These are phyloP conservation scores for Apamea monoglypha DNA, from an alignment of 2,888 invertebrate genomes.

Conservation along the genomic window DNA sequence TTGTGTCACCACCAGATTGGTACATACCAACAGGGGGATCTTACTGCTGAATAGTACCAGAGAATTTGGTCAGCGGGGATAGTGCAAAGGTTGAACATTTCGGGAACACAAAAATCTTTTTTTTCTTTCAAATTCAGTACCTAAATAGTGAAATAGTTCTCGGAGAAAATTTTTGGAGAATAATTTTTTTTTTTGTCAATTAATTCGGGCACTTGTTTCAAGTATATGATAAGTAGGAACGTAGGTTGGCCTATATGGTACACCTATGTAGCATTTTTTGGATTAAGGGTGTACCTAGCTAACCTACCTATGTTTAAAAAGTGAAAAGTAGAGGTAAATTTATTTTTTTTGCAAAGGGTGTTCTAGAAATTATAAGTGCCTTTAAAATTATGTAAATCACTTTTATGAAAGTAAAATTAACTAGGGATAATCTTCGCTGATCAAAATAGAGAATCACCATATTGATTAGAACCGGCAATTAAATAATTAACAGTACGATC, in stretches of 20 bases:
- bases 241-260: background rate
- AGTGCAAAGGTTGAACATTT: background rate
- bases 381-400: background rate
- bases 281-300: background rate
- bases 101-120: background rate
- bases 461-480: slow-evolving; percentile 37
- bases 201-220: background rate
- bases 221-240: background rate
- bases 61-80: slow-evolving; percentile 75
- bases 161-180: background rate
- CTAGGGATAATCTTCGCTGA: slow-evolving; percentile 44
- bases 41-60: slow-evolving; percentile 80
- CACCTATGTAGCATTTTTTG: background rate
- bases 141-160: background rate
- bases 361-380: slow-evolving; percentile 16
- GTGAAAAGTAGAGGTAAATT: background rate
- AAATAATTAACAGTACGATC: slow-evolving; percentile 73
- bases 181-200: background rate
- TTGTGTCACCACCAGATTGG: slow-evolving; percentile 77
- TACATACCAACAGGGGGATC: slow-evolving; percentile 77
- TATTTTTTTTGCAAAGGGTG: no score
- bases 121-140: background rate
- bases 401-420: background rate
- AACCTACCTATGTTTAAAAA: background rate
- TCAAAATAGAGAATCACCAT: slow-evolving; percentile 43